phyloP scores from a whole-genome alignment of 2,888 invertebrate species.

The Epinotia demarniana region DNA sequence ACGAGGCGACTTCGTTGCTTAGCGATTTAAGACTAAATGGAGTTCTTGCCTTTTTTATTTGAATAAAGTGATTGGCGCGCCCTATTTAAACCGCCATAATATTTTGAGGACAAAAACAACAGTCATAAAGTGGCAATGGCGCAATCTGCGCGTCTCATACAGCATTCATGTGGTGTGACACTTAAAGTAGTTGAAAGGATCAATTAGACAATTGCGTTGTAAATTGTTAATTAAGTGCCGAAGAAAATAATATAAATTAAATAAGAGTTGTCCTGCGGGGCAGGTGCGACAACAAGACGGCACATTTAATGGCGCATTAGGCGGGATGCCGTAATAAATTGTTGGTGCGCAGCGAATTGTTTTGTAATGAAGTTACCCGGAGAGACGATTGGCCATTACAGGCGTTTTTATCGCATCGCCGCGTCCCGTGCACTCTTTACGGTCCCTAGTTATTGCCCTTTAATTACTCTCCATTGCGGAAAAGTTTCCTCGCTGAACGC shows the following conservation, averaged over 20 bases:
- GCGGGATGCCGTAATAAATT: constrained; percentile 61
- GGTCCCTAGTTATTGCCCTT: constrained; percentile 39
- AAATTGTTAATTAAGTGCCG: constrained; percentile 55
- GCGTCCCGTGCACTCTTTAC: constrained; percentile 37
- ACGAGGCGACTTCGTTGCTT: constrained; percentile 58
- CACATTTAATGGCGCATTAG: constrained; percentile 67
- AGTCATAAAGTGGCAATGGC: constrained; percentile 20
- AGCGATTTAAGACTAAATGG: constrained; percentile 55
- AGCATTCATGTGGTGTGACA: constrained; percentile 41
- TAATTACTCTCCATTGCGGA: constrained; percentile 34
- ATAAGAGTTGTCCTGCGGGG: constrained; percentile 46
- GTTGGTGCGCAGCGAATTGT: constrained; percentile 46
- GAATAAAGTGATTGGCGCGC: constrained; percentile 43
- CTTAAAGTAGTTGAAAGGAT: constrained; percentile 48
- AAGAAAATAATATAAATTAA: constrained; percentile 61
- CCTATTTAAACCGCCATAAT: constrained; percentile 12
- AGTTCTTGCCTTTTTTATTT: constrained; percentile 50
- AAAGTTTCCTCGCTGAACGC: neutral
- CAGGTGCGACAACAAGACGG: constrained; percentile 66
- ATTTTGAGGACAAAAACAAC: constrained; percentile 6
- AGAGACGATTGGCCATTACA: constrained; percentile 42
- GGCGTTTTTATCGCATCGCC: constrained; percentile 44
- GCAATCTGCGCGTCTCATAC: constrained; percentile 24
- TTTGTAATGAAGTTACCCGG: constrained; percentile 56
- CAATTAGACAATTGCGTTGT: constrained; percentile 62